Evolutionary conservation across 2,113 vertebrate species (phyloP).

Genomic region (Gavia stellata): DNA sequence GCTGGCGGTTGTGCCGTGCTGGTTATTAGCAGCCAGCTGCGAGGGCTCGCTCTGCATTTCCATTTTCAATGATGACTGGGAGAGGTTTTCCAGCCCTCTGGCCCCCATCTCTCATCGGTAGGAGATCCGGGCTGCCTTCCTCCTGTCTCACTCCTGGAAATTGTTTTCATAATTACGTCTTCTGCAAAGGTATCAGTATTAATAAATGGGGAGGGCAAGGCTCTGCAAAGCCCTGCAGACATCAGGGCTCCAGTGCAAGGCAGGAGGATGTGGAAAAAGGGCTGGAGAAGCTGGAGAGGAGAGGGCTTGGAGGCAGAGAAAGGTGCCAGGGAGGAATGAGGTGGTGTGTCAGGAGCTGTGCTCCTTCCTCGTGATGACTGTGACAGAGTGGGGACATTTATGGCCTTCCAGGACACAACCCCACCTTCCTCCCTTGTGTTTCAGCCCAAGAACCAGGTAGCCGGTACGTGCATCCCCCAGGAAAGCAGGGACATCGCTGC

Average conservation of each 20-base stretch:
- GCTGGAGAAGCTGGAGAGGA: not conserved
- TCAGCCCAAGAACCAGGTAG: not conserved
- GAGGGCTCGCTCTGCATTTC: not conserved
- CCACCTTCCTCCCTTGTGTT: not conserved
- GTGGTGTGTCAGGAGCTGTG: not conserved
- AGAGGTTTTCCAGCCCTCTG: not conserved
- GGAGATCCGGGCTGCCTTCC: not conserved
- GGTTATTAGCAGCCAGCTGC: not conserved
- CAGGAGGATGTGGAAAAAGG: not conserved
- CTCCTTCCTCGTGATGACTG: not conserved
- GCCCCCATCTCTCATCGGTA: not conserved
- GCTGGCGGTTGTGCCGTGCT: accelerated
- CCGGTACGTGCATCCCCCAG: not conserved
- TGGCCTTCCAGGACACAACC: not conserved
- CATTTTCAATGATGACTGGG: not conserved
- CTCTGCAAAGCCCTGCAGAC: not conserved
- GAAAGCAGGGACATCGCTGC: not conserved
- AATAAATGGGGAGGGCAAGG: not conserved
- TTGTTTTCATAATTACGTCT: not conserved
- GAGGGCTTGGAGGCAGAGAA: not conserved
- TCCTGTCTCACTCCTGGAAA: not conserved
- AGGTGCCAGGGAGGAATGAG: not conserved
- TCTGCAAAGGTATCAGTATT: not conserved
- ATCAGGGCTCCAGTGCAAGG: not conserved
- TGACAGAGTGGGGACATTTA: not conserved